Base-by-base conservation (phyloP, 1,140 invertebrate species). In the Pogonomyrmex californicus region DNA sequence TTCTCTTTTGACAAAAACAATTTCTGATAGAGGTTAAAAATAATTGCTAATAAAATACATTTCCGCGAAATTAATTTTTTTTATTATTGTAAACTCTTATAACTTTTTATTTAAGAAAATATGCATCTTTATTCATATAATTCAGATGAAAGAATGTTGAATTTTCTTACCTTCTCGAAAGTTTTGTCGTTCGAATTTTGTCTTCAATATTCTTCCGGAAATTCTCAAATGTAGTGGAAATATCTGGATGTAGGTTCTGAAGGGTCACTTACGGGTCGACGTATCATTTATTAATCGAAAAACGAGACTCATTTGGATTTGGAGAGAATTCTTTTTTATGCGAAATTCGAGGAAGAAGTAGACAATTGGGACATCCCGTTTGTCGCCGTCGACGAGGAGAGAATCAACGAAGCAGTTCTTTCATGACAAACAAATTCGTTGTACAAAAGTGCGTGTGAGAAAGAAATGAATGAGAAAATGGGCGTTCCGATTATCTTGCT, bases 231-330 rank as follows among this genome's bases (percentile, higher is more conserved):
- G 3, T 54, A n/a, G 4, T n/a, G 10, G n/a, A 23, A 44, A 38
- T 36, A 73, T 9, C n/a, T 14, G 58, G 12, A 41, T 76, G 12
- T 23, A 60, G 12, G 30, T 76, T 76, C n/a, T 60, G 30, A 23
- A n/a, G 12, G 17, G 33, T 2, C 44, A 36, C 76, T 23, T 7
- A 49, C 9, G 10, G 23, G 5, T 17, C 10, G 12, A 56, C 54
- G 51, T 78, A 86, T 63, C 41, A 70, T 73, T 87, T 87, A 87
- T 88, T 78, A 86, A 88, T 86, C 83, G 86, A 78, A 76, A 54
- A 81, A 85, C 12, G 49, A 89, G n/a, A 71, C 41, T 5, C 76
- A 36, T 17, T 38, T 47, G 62, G 10, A 41, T 66, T 49, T 30
- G 65, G 7, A 38, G 2, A 65, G 12, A n/a, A 36, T 49, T 79